These are phyloP conservation scores for Megaustenia siamemsis DNA, from an alignment of 2,888 invertebrate genomes.

Conservation along the genomic window DNA sequence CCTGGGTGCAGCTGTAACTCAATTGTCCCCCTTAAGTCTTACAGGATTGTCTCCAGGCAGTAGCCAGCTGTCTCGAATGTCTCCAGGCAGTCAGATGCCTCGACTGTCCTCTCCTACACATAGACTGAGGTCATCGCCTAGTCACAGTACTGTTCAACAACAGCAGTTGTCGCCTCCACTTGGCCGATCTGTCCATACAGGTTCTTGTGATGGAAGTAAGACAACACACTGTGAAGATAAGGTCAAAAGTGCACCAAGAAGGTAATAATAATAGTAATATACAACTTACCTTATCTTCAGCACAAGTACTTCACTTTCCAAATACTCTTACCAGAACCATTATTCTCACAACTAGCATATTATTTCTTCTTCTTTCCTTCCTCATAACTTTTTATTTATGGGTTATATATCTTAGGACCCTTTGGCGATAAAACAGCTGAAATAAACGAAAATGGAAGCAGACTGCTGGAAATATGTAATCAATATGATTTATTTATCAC, in stretches of 20 bases:
- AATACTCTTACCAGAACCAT: too few relatives aligned
- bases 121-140: constrained; percentile 46
- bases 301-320: too few relatives aligned
- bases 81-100: constrained; percentile 38
- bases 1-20: constrained; percentile 48
- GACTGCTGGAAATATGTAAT: too few relatives aligned
- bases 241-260: constrained; percentile 39
- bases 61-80: constrained; percentile 46
- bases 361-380: too few relatives aligned
- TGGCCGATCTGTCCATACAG: neutral
- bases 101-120: constrained; percentile 41
- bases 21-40: constrained; percentile 47
- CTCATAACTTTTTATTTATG: too few relatives aligned
- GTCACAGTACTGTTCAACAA: constrained; percentile 40
- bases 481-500: too few relatives aligned
- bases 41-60: constrained; percentile 42
- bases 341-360: too few relatives aligned
- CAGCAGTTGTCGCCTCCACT: constrained; percentile 47
- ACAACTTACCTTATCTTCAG: neutral
- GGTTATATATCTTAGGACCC: too few relatives aligned
- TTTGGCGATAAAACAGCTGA: too few relatives aligned
- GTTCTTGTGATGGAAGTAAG: constrained; percentile 35
- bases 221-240: constrained; percentile 40
- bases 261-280: constrained; percentile 16
- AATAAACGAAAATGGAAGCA: too few relatives aligned